These are phyloP conservation scores for Drosophila phalerata DNA, from an alignment of 2,888 invertebrate genomes.

Conservation along the genomic window DNA sequence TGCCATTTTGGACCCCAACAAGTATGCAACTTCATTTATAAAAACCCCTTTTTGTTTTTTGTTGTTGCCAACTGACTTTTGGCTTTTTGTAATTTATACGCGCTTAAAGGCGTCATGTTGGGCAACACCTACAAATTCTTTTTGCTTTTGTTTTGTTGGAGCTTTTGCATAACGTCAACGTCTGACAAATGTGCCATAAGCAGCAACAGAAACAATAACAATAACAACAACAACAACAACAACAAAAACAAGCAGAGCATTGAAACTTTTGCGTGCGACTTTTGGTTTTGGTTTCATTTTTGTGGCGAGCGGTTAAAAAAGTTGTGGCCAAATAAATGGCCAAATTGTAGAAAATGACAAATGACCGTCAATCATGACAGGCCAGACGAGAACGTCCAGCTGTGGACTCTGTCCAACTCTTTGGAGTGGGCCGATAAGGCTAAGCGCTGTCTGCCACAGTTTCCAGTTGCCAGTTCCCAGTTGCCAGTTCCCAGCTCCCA, in stretches of 20 bases:
- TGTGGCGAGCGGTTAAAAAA: conserved; percentile 72
- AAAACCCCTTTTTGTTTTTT: conserved; percentile 25
- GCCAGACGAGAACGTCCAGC: conserved; percentile 68
- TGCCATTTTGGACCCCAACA: conserved; percentile 18
- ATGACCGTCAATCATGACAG: conserved; percentile 85
- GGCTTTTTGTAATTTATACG: conserved; percentile 77
- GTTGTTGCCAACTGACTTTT: conserved; percentile 62
- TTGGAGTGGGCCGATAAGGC: conserved; percentile 63
- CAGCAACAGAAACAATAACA: conserved; percentile 48
- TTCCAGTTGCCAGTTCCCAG: conserved; percentile 34
- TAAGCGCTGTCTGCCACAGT: conserved; percentile 67
- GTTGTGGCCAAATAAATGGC: conserved; percentile 78
- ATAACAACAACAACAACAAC: conserved; percentile 8
- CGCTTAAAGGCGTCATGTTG: conserved; percentile 78
- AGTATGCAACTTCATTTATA: conserved; percentile 76
- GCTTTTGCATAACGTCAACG: conserved; percentile 77
- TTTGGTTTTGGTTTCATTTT: conserved; percentile 62
- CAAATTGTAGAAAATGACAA: conserved; percentile 83
- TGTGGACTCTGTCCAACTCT: conserved; percentile 39
- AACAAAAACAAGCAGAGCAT: conserved; percentile 30
- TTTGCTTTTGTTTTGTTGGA: conserved; percentile 41
- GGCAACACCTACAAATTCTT: conserved; percentile 78
- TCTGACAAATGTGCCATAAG: conserved; percentile 83
- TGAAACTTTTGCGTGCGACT: conserved; percentile 73
- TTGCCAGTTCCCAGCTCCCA: conserved; percentile 22